Evolutionary conservation across 2,888 invertebrate species (phyloP).

Genomic region (Chironomus riparius): DNA sequence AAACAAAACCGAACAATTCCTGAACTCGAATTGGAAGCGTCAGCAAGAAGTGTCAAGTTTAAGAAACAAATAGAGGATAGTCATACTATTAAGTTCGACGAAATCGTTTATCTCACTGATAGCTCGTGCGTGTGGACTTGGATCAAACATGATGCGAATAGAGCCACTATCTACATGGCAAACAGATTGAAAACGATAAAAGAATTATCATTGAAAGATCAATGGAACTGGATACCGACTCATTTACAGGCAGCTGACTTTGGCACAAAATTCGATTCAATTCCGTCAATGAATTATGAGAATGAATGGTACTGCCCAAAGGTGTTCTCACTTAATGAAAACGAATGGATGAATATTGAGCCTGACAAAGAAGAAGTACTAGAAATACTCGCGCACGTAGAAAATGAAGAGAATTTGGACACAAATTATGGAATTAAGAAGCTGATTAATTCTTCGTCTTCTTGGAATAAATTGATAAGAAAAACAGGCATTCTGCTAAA

Average conservation of each 20-base stretch:
- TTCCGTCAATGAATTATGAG: not conserved
- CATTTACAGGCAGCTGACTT: not conserved
- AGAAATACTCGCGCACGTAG: not conserved
- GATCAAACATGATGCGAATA: no score
- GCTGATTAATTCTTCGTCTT: no score
- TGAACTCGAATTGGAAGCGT: not conserved
- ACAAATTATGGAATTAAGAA: not conserved
- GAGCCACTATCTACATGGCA: no score
- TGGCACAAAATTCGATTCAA: not conserved
- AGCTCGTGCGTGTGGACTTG: no score
- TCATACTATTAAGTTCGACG: no score
- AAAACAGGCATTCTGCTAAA: not conserved
- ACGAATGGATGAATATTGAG: not conserved
- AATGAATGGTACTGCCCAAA: not conserved
- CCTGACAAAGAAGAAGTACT: not conserved
- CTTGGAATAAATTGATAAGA: not conserved
- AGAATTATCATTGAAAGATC: not conserved
- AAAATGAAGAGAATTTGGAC: not conserved
- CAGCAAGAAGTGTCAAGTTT: not conserved
- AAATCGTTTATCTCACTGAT: no score
- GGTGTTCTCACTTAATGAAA: not conserved
- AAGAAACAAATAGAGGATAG: not conserved
- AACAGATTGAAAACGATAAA: no score
- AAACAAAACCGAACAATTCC: not conserved
- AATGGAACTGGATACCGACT: not conserved